These are phyloP conservation scores for Umimayanthus kanabou DNA, from an alignment of 92 coral and sea anemone species.

Conservation along the genomic window DNA sequence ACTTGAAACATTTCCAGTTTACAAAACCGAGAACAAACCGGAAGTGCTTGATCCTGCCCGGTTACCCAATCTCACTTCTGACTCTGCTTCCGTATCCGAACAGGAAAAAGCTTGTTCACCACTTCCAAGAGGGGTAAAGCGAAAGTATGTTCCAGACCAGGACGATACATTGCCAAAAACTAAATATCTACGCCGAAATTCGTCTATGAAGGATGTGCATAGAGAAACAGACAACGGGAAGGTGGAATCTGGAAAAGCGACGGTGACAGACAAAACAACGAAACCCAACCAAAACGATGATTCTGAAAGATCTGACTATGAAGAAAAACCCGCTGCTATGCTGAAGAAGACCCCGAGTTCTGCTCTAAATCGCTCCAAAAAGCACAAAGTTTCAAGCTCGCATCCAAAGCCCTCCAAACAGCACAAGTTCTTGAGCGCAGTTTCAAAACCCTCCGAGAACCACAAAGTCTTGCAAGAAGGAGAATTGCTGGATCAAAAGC, in stretches of 20 bases:
- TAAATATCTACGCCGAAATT: neutral
- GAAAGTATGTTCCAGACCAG: neutral
- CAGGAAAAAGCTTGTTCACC: neutral
- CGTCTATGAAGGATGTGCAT: neutral
- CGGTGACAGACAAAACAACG: neutral
- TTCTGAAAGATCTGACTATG: neutral
- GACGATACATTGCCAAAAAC: neutral
- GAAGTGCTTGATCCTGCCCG: too few relatives aligned
- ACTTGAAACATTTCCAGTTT: too few relatives aligned
- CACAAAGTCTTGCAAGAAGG: neutral
- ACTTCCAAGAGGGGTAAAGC: neutral
- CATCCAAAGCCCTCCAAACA: neutral
- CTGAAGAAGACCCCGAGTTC: neutral
- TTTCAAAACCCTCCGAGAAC: neutral
- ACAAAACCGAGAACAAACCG: too few relatives aligned
- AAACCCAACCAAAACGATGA: neutral
- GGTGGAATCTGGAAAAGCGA: neutral
- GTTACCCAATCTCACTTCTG: neutral
- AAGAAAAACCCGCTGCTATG: neutral
- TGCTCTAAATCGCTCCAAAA: too few relatives aligned
- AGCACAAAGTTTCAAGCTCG: neutral
- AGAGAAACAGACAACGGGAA: neutral
- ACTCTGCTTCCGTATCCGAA: neutral
- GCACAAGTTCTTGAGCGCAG: neutral
- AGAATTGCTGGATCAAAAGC: neutral